Percentiles rank a stretch among this genome's conserved stretches.
phyloP scores from a whole-genome alignment of 2,113 vertebrate species.

The Poecilia latipinna region DNA sequence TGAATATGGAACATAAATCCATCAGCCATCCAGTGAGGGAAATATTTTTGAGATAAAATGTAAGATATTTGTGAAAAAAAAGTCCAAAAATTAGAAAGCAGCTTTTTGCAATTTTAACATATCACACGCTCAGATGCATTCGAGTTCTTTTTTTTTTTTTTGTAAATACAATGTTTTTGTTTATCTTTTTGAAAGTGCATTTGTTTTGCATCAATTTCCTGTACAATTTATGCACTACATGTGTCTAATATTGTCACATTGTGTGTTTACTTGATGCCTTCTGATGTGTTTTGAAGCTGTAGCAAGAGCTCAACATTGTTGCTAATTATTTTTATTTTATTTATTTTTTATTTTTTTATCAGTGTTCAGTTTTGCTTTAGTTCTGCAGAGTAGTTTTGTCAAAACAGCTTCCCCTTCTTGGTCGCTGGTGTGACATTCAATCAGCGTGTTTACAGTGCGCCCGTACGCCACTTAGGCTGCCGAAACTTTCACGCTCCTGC shows the following conservation, averaged over 20 bases:
- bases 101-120: slow-evolving; percentile 57
- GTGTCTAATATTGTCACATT: slow-evolving; percentile 41
- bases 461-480: slow-evolving; percentile 37
- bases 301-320: slow-evolving; percentile 48
- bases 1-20: slow-evolving; percentile 27
- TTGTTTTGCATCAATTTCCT: slow-evolving; percentile 38
- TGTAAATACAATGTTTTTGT: slow-evolving; percentile 37
- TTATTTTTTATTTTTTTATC: slow-evolving; percentile 12
- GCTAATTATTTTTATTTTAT: slow-evolving; percentile 3
- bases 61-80: slow-evolving; percentile 45
- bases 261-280: slow-evolving; percentile 62
- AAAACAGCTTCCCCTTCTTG: slow-evolving; percentile 28
- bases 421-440: slow-evolving; percentile 26
- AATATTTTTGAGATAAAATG: slow-evolving; percentile 41
- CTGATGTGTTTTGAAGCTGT: slow-evolving; percentile 52
- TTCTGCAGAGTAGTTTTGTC: slow-evolving; percentile 25
- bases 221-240: slow-evolving; percentile 30
- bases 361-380: slow-evolving; percentile 8
- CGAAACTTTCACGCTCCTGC: slow-evolving; percentile 49
- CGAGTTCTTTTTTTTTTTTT: slow-evolving; percentile 23
- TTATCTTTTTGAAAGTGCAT: background rate
- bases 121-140: slow-evolving; percentile 49
- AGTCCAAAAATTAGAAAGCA: slow-evolving; percentile 38
- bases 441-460: slow-evolving; percentile 49
- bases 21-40: slow-evolving; percentile 25